Percentiles rank a stretch among this genome's conserved stretches.
Conservation (phyloP, 2,888 invertebrate species). For the Sinopyrophorus schimmeli region DNA sequence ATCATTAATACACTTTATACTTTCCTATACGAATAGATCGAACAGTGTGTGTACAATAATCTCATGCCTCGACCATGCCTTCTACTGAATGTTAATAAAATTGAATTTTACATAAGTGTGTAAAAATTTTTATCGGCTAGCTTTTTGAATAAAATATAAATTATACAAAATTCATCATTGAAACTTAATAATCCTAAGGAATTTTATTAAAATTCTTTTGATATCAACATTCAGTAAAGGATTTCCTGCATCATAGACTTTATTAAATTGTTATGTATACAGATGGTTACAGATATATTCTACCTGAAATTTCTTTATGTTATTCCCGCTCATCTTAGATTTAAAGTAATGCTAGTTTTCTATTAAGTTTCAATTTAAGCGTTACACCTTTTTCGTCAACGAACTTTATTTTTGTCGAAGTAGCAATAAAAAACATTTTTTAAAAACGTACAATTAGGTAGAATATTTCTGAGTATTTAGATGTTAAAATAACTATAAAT, state of each 20-base stretch:
- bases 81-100: constrained; percentile 30
- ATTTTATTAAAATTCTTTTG: constrained; percentile 1
- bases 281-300: constrained; percentile 46
- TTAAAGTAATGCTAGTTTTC: too few relatives aligned
- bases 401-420: too few relatives aligned
- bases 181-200: too few relatives aligned
- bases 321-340: too few relatives aligned
- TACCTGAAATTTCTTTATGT: too few relatives aligned
- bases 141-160: too few relatives aligned
- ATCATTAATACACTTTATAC: constrained; percentile 56
- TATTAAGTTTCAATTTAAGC: too few relatives aligned
- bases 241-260: constrained; percentile 49
- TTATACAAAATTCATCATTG: constrained; percentile 4
- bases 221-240: constrained; percentile 24
- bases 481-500: constrained; percentile 54
- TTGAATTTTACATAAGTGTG: constrained; percentile 9
- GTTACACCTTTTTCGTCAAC: too few relatives aligned
- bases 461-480: constrained; percentile 42
- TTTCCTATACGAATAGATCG: constrained; percentile 48
- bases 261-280: constrained; percentile 53
- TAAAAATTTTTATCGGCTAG: too few relatives aligned
- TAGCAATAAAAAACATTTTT: too few relatives aligned
- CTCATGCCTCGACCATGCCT: constrained; percentile 51
- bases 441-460: too few relatives aligned
- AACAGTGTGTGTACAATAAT: constrained; percentile 38